phyloP scores from a whole-genome alignment of 2,113 vertebrate species.

The Pteropus alecto region DNA sequence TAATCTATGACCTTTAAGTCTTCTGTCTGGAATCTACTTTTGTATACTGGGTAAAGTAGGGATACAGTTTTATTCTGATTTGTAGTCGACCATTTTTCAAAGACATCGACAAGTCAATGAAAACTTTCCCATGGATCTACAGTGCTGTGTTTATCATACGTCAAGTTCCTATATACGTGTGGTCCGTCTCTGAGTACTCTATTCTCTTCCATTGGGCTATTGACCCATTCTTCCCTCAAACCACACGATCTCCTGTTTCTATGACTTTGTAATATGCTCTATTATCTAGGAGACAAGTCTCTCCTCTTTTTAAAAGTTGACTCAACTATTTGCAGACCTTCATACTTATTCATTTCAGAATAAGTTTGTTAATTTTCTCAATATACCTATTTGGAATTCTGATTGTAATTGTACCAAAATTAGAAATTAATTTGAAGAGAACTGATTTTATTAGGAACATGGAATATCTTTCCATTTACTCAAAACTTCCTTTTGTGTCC shows the following conservation, averaged over 20 bases:
- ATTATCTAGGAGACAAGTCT: neutral
- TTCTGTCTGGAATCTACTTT: neutral
- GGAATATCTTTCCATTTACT: neutral
- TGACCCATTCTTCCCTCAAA: neutral
- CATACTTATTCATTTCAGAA: constrained; percentile 9
- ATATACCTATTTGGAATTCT: neutral
- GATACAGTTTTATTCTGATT: neutral
- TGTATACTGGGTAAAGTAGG: neutral
- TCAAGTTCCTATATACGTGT: neutral
- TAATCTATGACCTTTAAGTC: neutral
- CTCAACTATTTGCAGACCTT: neutral
- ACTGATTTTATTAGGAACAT: neutral
- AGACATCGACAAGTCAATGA: neutral
- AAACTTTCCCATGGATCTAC: neutral
- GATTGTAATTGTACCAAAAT: neutral
- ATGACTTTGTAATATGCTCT: neutral
- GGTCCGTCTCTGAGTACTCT: neutral
- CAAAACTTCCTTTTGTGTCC: neutral
- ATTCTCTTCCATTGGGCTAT: neutral
- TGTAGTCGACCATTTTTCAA: neutral
- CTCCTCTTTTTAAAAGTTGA: neutral
- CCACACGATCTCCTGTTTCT: neutral
- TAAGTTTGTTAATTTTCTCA: neutral
- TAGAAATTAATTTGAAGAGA: neutral
- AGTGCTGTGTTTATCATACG: neutral